Conservation (phyloP, 2,888 invertebrate species). For the Acronicta alni region DNA sequence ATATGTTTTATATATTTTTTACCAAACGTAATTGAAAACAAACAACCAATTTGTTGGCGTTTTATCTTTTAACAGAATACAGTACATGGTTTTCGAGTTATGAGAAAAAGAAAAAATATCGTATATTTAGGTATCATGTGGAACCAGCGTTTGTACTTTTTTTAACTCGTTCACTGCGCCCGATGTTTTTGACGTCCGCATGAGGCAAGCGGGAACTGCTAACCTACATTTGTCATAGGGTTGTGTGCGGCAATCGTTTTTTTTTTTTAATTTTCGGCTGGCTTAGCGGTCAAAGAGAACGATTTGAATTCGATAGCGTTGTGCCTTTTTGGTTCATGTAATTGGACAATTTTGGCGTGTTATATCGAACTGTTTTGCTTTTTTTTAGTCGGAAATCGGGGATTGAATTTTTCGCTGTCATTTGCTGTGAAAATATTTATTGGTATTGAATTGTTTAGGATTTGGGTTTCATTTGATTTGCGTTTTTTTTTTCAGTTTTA, state of each 20-base stretch:
- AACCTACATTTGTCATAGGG: slow-evolving; percentile 71
- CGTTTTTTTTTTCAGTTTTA: background rate
- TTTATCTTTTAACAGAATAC: slow-evolving; percentile 31
- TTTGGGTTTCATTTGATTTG: background rate
- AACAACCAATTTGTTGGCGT: slow-evolving; percentile 31
- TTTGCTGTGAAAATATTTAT: slow-evolving; percentile 8
- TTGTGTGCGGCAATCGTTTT: slow-evolving; percentile 43
- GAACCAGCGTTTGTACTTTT: slow-evolving; percentile 48
- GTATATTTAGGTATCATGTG: slow-evolving; percentile 5
- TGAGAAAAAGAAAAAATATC: slow-evolving; percentile 17
- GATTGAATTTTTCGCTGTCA: slow-evolving; percentile 26
- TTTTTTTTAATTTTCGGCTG: slow-evolving; percentile 40
- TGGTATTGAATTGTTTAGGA: background rate
- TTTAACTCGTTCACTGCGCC: slow-evolving; percentile 52
- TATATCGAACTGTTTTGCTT: slow-evolving; percentile 26
- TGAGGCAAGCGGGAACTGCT: slow-evolving; percentile 49
- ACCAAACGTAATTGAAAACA: slow-evolving; percentile 45
- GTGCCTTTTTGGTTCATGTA: slow-evolving; percentile 43
- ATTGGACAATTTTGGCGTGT: slow-evolving; percentile 50
- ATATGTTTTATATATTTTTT: slow-evolving; percentile 15
- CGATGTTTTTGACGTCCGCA: slow-evolving; percentile 67
- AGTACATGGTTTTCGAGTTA: slow-evolving; percentile 20
- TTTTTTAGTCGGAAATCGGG: slow-evolving; percentile 7
- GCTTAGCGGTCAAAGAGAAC: slow-evolving; percentile 47
- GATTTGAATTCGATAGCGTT: slow-evolving; percentile 39